Conservation (phyloP, 2,113 vertebrate genomes). For the Cinclus cinclus region DNA sequence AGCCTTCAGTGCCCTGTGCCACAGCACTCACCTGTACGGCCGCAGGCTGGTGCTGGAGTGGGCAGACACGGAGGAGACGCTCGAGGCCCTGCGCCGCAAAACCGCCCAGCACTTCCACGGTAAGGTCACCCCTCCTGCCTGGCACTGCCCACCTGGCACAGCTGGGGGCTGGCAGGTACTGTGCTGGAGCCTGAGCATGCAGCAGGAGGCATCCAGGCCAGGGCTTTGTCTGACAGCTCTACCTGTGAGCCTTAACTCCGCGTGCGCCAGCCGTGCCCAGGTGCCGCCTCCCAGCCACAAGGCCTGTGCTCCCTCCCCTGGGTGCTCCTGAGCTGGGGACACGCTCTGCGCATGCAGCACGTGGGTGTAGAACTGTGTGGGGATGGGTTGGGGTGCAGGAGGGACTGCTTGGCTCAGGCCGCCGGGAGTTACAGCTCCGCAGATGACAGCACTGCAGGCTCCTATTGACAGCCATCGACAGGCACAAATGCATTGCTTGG, state of each 20-base stretch:
- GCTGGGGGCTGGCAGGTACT: background rate
- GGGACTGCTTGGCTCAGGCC: background rate
- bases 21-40: slow-evolving; percentile 96
- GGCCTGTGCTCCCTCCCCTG: accelerated
- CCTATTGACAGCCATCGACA: slow-evolving; percentile 69
- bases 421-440: background rate
- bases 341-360: background rate
- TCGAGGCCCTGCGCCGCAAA: slow-evolving; percentile 87
- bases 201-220: background rate
- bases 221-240: slow-evolving; percentile 1
- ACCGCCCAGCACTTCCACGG: slow-evolving; percentile 91
- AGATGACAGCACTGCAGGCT: slow-evolving; percentile 25
- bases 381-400: accelerated
- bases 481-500: slow-evolving; percentile 60
- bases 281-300: background rate
- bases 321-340: background rate
- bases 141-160: background rate
- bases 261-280: background rate
- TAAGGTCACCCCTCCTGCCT: slow-evolving; percentile 40
- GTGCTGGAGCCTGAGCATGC: background rate
- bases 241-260: background rate
- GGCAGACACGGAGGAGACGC: slow-evolving; percentile 88
- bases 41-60: slow-evolving; percentile 94
- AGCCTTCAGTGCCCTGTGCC: slow-evolving; percentile 91
- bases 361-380: accelerated